Percentiles rank a stretch among this genome's conserved stretches.
phyloP scores from a whole-genome alignment of 2,797 vertebrate genomes.

The Myotis planiceps region DNA sequence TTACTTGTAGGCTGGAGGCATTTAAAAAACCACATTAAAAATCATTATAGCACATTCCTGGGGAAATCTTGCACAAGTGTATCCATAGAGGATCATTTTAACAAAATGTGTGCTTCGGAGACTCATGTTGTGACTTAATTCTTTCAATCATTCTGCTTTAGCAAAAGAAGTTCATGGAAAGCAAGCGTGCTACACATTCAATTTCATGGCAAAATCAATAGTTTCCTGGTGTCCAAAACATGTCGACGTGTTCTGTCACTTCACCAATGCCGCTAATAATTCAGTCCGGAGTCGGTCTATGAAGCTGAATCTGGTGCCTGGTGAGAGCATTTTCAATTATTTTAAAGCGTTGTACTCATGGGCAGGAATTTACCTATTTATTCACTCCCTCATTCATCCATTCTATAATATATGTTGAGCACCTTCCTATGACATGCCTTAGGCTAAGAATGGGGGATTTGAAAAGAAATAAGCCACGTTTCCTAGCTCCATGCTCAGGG shows the following conservation, averaged over 20 bases:
- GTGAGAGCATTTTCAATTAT: conserved; percentile 77
- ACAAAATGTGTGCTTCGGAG: neutral
- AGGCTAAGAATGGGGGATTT: neutral
- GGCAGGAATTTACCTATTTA: neutral
- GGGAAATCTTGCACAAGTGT: neutral
- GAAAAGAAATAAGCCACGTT: neutral
- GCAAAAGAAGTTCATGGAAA: conserved; percentile 25
- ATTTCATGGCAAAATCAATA: neutral
- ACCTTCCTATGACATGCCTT: neutral
- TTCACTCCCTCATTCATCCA: neutral
- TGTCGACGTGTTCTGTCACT: conserved; percentile 47
- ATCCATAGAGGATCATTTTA: neutral
- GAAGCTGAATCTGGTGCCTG: conserved; percentile 59
- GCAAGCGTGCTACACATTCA: conserved; percentile 75
- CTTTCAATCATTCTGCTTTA: conserved; percentile 54
- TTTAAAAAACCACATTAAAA: neutral
- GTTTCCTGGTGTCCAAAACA: neutral
- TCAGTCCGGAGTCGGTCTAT: conserved; percentile 74
- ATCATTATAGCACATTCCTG: neutral
- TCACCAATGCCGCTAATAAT: conserved; percentile 66
- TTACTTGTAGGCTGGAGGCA: neutral
- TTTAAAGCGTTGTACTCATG: neutral
- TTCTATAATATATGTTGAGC: neutral
- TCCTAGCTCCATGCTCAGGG: neutral
- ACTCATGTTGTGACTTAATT: neutral